These are phyloP conservation scores for Pachycephus smyrnensis DNA, from an alignment of 2,888 invertebrate species.

Conservation along the genomic window DNA sequence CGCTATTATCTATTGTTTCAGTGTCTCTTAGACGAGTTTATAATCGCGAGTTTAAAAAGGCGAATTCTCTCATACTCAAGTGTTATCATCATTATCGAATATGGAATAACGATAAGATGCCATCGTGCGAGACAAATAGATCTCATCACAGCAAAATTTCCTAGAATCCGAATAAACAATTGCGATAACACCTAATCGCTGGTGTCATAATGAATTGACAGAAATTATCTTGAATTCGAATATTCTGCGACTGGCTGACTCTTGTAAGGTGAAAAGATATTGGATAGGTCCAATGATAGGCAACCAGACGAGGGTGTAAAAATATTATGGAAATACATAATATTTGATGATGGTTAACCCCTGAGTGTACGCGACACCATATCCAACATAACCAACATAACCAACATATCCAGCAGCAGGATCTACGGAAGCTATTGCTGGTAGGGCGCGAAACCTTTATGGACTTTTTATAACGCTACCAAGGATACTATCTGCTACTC, in stretches of 20 bases:
- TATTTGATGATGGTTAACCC: slow-evolving; percentile 52
- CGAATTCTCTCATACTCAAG: not conserved
- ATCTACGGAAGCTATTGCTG: slow-evolving; percentile 21
- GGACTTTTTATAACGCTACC: slow-evolving; percentile 45
- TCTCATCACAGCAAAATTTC: too few relatives aligned
- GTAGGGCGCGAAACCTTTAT: slow-evolving; percentile 44
- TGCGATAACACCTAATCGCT: not conserved
- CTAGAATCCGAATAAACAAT: not conserved
- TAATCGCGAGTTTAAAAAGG: not conserved
- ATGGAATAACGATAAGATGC: not conserved
- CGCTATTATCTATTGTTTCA: not conserved
- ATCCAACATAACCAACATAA: not conserved
- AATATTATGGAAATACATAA: slow-evolving; percentile 58
- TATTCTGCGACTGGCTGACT: not conserved
- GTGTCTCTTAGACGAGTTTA: not conserved
- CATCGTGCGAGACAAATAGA: too few relatives aligned
- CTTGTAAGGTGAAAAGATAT: not conserved
- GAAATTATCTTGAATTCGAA: not conserved
- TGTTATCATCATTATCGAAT: not conserved
- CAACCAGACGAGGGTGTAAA: slow-evolving; percentile 43
- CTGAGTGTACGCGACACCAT: slow-evolving; percentile 29
- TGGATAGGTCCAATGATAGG: slow-evolving; percentile 3
- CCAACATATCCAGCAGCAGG: not conserved
- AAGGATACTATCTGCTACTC: not conserved
- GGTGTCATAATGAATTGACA: not conserved